Percentiles rank a stretch among this genome's conserved stretches.
Evolutionary conservation across 2,888 invertebrate genomes (phyloP).

Genomic region (Dasypogon diadema): DNA sequence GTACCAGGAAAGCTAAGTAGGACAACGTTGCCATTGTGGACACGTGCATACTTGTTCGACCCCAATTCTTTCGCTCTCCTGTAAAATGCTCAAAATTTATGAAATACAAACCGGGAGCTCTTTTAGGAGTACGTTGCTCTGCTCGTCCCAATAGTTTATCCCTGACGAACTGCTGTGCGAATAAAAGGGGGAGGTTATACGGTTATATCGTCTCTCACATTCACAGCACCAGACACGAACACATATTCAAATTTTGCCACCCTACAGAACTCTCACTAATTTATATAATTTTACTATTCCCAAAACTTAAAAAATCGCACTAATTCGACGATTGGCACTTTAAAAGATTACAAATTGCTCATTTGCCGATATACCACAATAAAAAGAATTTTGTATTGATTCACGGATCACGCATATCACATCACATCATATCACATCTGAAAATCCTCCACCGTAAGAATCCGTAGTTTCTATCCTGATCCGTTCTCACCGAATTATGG

Average conservation of each 20-base stretch:
- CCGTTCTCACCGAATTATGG: conserved; percentile 7
- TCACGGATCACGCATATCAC: neutral
- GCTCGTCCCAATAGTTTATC: neutral
- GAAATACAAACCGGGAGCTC: conserved; percentile 20
- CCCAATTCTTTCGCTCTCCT: neutral
- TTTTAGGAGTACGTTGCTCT: neutral
- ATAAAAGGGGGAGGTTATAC: neutral
- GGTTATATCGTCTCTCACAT: neutral
- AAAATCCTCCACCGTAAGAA: neutral
- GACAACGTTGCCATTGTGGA: conserved; percentile 20
- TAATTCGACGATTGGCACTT: neutral
- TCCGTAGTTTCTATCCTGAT: neutral
- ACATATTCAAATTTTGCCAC: neutral
- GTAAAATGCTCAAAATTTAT: neutral
- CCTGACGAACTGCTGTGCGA: neutral
- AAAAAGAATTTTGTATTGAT: conserved; percentile 8
- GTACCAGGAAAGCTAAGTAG: conserved; percentile 12
- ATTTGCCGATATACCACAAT: neutral
- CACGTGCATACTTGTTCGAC: conserved; percentile 23
- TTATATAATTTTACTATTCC: conserved; percentile 13
- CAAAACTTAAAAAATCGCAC: neutral
- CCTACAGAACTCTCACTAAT: neutral
- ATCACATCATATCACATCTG: conserved; percentile 8
- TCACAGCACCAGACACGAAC: conserved; percentile 4
- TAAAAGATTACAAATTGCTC: neutral